Evolutionary conservation across 2,888 invertebrate species (phyloP), one percentile per base, ranked within the genome.

Genomic region (Trichopoda pennipes): DNA sequence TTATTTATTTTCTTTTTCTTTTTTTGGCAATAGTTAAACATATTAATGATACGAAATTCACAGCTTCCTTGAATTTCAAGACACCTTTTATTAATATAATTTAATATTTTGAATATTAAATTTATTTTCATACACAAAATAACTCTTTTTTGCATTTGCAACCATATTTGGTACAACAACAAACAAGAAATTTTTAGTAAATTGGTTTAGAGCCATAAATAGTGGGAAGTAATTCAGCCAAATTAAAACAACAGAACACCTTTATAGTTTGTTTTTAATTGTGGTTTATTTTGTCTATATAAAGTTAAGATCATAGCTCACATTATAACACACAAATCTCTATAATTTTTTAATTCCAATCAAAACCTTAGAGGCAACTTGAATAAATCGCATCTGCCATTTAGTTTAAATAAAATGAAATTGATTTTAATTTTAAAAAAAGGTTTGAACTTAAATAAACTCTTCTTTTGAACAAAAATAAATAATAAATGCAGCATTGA

Each of bases 401-500:
- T 51, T 75, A 68, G 42, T 17, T 19, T n/a, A 19, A 49, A 49
- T 49, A 10, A 49, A 9, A 56, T 64, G 56, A 35, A 74, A 56
- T 74, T 74, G 56, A 47, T 74, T 56, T 74, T 7, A 7, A 19
- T 23, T 32, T 19, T 42, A 61, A 53, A 58, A 8, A 35, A 7
- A 19, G 6, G 1, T 49, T 12, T 32, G 9, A 28, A 69, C 14
- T 9, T 56, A 7, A 28, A 69, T 56, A 32, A 69, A 28, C 8
- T 17, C 28, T 28, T 17, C 28, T 28, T 56, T 69, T 38, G n/a
- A 58, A 17, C n/a, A 49, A 60, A 70, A 49, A 21, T 28, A 58
- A 44, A 47, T 12, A 55, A 42, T 17, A 56, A 60, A n/a, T 70
- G 70, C 28, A 28, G 58, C 58, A 58, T 70, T 70, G 58, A 70